Evolutionary conservation across 2,797 vertebrate species (phyloP), one percentile per base, ranked within the genome.

Genomic region (Heteromormyrus szaboi): DNA sequence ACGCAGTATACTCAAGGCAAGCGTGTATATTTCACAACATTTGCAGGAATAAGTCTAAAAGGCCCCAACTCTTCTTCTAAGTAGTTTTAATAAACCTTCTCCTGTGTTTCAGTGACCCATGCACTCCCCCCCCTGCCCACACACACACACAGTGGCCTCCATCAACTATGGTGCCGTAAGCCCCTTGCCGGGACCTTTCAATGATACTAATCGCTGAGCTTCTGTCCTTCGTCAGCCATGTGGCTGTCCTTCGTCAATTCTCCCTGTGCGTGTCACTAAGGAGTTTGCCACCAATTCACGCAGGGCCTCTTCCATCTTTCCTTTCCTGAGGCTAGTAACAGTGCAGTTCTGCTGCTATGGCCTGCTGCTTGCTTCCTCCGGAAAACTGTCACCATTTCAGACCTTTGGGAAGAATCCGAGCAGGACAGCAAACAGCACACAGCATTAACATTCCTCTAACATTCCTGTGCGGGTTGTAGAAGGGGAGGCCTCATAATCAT

Each of bases 401-500:
- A 88, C 90, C 76, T 84, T 91, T 84, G 48, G 56, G 89, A 90
- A 90, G 90, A 92, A 93, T 86, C 91, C 89, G 91, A 90, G 92
- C 91, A 93, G 93, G 93, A 94, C 90, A 94, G 91, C 90, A 90
- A 93, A 65, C 92, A 93, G 92, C 92, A 90, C 59, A 91, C 93
- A 94, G 94, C 93, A 94, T 95, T 95, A 94, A 92, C 65, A 33
- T 33, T 91, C 88, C 92, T 92, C 90, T 68, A 94, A 92, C 65
- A 68, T 68, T 91, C 88, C 93, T 92, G 90, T 65, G 92, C 91
- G 93, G 93, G 94, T 94, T 92, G 91, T 91, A 92, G 90, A 93
- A 90, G 89, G 89, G 59, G 44, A 44, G 54, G 90, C 90, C 92
- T 91, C 89, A 91, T 90, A 90, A 93, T 91, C 91, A 91, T 88